Percentiles rank a stretch among this genome's conserved stretches.
Evolutionary conservation across 1,140 invertebrate species (phyloP).

Genomic region (Bilobella aurantiaca): DNA sequence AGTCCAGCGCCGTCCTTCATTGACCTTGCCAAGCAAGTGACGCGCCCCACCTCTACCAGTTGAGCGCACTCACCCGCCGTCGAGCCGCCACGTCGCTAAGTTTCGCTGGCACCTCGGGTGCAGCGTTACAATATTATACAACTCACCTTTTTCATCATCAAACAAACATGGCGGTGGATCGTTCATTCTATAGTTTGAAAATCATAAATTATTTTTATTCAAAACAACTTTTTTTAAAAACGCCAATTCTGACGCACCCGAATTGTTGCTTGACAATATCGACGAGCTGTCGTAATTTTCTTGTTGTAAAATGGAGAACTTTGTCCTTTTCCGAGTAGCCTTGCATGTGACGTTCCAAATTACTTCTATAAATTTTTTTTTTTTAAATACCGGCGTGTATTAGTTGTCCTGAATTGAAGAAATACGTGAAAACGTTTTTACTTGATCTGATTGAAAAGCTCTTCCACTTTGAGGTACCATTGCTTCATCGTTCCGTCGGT

Average conservation of each 20-base stretch:
- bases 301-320: too few species aligned
- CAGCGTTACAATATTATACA: too few species aligned
- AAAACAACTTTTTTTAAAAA: too few species aligned
- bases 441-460: not conserved
- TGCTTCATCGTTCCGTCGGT: conserved; percentile 21
- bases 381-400: not conserved
- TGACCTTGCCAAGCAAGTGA: too few species aligned
- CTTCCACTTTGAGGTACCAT: conserved; percentile 22
- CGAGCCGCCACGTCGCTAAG: too few species aligned
- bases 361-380: not conserved
- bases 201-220: too few species aligned
- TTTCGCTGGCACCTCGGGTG: too few species aligned
- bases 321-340: not conserved
- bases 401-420: not conserved
- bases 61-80: too few species aligned
- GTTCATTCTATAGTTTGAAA: too few species aligned
- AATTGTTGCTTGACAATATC: not conserved
- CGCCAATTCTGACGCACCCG: too few species aligned
- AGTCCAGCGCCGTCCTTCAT: too few species aligned
- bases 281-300: not conserved
- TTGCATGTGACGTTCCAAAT: not conserved
- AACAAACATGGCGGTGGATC: not conserved
- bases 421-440: not conserved
- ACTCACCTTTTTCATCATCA: not conserved
- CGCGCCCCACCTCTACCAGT: too few species aligned